Evolutionary conservation across 2,888 invertebrate genomes (phyloP).

Genomic region (Rhagium mordax): DNA sequence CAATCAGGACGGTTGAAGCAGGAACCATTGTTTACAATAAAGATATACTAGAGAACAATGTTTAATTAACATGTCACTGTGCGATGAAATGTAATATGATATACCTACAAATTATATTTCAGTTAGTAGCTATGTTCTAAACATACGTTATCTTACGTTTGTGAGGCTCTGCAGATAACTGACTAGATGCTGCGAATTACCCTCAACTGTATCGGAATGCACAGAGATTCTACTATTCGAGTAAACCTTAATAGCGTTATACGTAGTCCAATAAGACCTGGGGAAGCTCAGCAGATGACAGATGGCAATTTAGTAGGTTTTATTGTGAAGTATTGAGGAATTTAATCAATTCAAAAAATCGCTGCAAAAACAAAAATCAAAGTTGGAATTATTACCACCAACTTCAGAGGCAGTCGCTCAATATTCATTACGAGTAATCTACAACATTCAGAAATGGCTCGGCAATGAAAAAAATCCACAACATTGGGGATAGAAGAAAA

Average conservation of each 20-base stretch:
- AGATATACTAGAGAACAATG: constrained; percentile 21
- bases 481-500: too few species aligned
- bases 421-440: too few species aligned
- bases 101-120: constrained; percentile 29
- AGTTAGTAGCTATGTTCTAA: constrained; percentile 16
- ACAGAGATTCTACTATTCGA: neutral
- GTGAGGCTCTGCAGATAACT: neutral
- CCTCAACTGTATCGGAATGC: neutral
- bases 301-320: too few species aligned
- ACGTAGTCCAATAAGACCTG: too few species aligned
- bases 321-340: too few species aligned
- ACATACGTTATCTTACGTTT: constrained; percentile 9
- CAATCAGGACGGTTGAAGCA: constrained; percentile 17
- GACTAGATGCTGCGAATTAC: neutral
- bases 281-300: too few species aligned
- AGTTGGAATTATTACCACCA: too few species aligned
- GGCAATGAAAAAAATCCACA: too few species aligned
- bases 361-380: too few species aligned
- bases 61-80: constrained; percentile 32
- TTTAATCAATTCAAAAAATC: too few species aligned
- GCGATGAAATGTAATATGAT: constrained; percentile 30
- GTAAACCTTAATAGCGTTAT: neutral
- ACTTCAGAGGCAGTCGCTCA: too few species aligned
- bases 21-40: constrained; percentile 27
- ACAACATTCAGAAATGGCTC: too few species aligned